Conservation (phyloP, 2,797 vertebrate species). For the Avahi laniger region DNA sequence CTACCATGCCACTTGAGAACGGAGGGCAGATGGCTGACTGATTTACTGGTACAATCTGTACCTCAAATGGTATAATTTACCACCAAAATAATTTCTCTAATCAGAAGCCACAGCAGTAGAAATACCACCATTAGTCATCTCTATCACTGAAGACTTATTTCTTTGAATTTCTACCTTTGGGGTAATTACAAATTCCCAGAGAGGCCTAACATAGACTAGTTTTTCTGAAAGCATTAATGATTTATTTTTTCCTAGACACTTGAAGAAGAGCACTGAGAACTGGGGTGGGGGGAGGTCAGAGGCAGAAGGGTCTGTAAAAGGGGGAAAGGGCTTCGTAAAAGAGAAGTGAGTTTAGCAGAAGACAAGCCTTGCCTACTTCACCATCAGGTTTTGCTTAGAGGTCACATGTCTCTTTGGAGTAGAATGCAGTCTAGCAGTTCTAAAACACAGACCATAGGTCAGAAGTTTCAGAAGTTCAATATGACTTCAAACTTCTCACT, state of each 20-base stretch:
- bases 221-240: not conserved
- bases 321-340: constrained; percentile 13
- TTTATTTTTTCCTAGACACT: not conserved
- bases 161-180: not conserved
- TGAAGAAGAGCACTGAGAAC: not conserved
- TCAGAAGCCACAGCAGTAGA: not conserved
- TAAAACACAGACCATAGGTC: not conserved
- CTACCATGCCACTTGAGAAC: not conserved
- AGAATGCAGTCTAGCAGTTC: constrained; percentile 25
- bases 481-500: not conserved
- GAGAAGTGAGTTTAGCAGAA: constrained; percentile 1
- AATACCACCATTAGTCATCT: not conserved
- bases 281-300: not conserved
- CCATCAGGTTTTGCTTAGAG: not conserved
- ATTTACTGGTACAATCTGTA: not conserved
- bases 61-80: not conserved
- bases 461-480: not conserved
- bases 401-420: not conserved
- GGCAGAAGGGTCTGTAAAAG: not conserved
- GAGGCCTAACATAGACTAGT: not conserved
- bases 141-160: not conserved
- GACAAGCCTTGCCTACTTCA: not conserved
- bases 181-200: constrained; percentile 6
- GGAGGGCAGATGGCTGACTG: not conserved
- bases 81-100: not conserved